These are phyloP conservation scores for Mola mola DNA, from an alignment of 2,113 vertebrate species.

Conservation along the genomic window DNA sequence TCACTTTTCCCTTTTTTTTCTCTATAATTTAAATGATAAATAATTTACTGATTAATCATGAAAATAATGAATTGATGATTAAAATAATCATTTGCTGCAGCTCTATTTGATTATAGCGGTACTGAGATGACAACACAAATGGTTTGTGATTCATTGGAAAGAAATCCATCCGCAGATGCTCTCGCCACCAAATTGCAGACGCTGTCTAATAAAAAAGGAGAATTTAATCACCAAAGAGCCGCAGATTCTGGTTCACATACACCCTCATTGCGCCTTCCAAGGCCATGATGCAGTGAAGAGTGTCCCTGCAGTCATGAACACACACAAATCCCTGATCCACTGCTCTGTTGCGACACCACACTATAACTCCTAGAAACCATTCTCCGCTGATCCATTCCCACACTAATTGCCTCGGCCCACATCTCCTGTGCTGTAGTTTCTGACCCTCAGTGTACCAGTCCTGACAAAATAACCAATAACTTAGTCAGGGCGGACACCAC, in stretches of 20 bases:
- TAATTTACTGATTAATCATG: too few relatives aligned
- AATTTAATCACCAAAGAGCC: slow-evolving; percentile 52
- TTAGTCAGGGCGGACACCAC: slow-evolving; percentile 54
- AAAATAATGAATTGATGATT: background rate
- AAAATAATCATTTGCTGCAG: too few relatives aligned
- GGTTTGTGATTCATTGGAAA: slow-evolving; percentile 21
- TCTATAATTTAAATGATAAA: too few relatives aligned
- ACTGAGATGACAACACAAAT: background rate
- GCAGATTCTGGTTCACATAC: slow-evolving; percentile 5
- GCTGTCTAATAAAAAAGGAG: slow-evolving; percentile 26
- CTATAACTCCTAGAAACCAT: slow-evolving; percentile 51
- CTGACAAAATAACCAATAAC: slow-evolving; percentile 57
- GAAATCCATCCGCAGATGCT: slow-evolving; percentile 23
- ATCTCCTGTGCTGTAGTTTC: slow-evolving; percentile 45
- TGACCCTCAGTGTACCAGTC: slow-evolving; percentile 3
- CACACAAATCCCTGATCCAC: slow-evolving; percentile 17
- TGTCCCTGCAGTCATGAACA: background rate
- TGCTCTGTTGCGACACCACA: slow-evolving; percentile 1
- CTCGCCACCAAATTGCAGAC: slow-evolving; percentile 12
- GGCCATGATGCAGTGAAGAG: background rate
- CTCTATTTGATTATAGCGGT: background rate
- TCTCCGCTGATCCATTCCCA: slow-evolving; percentile 50
- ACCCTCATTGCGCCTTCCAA: background rate
- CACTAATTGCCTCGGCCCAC: slow-evolving; percentile 46
- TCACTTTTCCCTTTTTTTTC: too few relatives aligned